Evolutionary conservation across 30 jellyfish, hydroid and myxozoan species (phyloP).

Genomic region (Aurelia coerulea): DNA sequence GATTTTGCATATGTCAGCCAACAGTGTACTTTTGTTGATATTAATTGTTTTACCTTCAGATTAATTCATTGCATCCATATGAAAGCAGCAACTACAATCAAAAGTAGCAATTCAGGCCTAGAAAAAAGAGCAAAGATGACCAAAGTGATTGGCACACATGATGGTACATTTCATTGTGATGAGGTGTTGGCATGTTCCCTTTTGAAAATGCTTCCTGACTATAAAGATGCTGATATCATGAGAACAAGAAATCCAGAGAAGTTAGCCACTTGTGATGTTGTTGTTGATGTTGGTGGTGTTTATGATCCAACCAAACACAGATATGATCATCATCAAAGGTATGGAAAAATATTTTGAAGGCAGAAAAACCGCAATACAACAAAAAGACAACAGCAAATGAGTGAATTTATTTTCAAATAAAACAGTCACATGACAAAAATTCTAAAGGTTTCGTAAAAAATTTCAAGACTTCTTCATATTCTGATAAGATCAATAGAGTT

Average conservation of each 20-base stretch:
- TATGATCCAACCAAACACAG: constrained; percentile 78
- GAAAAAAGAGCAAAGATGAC: constrained; percentile 49
- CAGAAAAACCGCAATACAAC: no score
- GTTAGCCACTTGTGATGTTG: constrained; percentile 87
- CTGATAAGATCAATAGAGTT: no score
- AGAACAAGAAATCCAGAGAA: constrained; percentile 82
- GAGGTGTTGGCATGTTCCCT: constrained; percentile 94
- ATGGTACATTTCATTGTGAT: constrained; percentile 98
- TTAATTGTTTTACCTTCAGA: no score
- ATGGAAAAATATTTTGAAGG: no score
- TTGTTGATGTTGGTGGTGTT: constrained; percentile 99
- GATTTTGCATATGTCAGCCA: no score
- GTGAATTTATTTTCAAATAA: no score
- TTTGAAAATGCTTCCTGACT: constrained; percentile 81
- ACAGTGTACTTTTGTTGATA: no score
- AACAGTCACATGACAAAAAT: no score
- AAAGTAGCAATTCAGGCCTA: not conserved
- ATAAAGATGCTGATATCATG: constrained; percentile 80
- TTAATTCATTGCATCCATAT: not conserved
- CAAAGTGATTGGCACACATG: constrained; percentile 92
- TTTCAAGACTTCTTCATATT: no score
- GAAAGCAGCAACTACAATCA: not conserved
- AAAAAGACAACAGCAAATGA: no score
- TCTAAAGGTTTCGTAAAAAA: no score
- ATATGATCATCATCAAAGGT: constrained; percentile 99